Evolutionary conservation across 2,888 invertebrate species (phyloP), one percentile per base, ranked within the genome.

Genomic region (Coecobrya sp.): DNA sequence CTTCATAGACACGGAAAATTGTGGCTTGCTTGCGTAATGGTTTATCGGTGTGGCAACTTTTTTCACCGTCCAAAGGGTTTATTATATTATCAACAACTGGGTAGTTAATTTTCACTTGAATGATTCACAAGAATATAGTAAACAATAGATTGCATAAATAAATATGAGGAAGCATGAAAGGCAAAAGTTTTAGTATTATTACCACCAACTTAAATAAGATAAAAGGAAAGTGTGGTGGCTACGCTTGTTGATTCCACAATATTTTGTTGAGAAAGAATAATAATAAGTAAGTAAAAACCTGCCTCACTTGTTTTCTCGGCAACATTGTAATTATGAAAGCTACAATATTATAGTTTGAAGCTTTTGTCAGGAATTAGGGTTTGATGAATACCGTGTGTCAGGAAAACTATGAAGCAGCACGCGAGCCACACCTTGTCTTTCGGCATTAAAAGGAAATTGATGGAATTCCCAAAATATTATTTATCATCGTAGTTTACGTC

Each of bases 401-500:
- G 52, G 52, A 55, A 79, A 55, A 55, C 27, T 55, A 27, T 59
- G 10, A 16, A 55, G n/a, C 22, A 87, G 76, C 87, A 85, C 25
- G 85, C 65, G 79, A 84, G 85, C 92, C 92, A 92, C 92, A 88
- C 88, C 92, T 92, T 89, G 92, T 92, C 88, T 92, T 85, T 92
- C 65, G 88, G 88, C 92, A 88, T 92, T 92, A 89, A 88, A 92
- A 85, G 88, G 85, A 92, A 92, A 92, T 92, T 92, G 88, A 85
- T 79, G 84, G 79, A 85, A 92, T 92, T 92, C 88, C 87, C 87
- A 84, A 92, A 92, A 92, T 88, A 92, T 92, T 92, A 92, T 85
- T 92, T 92, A 92, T 92, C 92, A 92, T 92, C 92, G 88, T 89
- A 85, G 88, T 92, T n/a, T 85, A 92, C 91, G 65, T 88, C 85